A percentile compares a stretch with the other conserved stretches of the same genome.
These are phyloP conservation scores for Theonella swinhoei DNA, from an alignment of 37 sponge, comb jelly and placozoan species.

Conservation along the genomic window DNA sequence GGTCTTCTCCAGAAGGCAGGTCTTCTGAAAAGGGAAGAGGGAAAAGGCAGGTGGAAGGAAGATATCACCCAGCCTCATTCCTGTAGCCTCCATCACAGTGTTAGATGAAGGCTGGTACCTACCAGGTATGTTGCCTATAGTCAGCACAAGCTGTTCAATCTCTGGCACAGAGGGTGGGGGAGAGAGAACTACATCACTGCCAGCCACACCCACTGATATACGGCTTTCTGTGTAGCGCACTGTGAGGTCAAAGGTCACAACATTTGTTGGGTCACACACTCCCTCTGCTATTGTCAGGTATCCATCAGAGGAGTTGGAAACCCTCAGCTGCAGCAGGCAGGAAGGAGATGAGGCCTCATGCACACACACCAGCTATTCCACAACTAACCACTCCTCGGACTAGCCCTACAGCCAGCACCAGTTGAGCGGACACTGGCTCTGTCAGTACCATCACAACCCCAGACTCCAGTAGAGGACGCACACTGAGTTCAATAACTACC, in stretches of 20 bases:
- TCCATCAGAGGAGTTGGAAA: neutral
- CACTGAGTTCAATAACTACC: neutral
- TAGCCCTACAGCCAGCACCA: constrained; percentile 27
- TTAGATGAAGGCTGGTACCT: neutral
- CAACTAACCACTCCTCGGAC: constrained; percentile 44
- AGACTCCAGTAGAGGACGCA: constrained; percentile 16
- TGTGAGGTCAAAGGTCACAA: neutral
- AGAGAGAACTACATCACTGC: neutral
- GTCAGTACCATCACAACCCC: constrained; percentile 34
- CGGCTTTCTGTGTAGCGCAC: neutral
- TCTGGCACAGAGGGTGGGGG: neutral
- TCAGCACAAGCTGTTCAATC: neutral
- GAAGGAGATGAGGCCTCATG: neutral
- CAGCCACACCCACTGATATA: neutral
- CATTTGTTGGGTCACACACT: constrained; percentile 19
- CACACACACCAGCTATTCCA: too few relatives aligned
- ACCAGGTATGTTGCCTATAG: constrained; percentile 41
- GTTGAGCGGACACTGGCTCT: too few relatives aligned
- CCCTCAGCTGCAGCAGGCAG: constrained; percentile 12
- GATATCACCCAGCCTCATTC: neutral
- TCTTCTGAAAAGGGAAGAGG: neutral
- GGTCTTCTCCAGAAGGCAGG: neutral
- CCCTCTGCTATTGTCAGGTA: neutral
- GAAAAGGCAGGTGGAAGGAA: neutral
- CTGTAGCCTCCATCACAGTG: too few relatives aligned